phyloP scores from a whole-genome alignment of 2,113 vertebrate genomes.

The Rafetus swinhoei region DNA sequence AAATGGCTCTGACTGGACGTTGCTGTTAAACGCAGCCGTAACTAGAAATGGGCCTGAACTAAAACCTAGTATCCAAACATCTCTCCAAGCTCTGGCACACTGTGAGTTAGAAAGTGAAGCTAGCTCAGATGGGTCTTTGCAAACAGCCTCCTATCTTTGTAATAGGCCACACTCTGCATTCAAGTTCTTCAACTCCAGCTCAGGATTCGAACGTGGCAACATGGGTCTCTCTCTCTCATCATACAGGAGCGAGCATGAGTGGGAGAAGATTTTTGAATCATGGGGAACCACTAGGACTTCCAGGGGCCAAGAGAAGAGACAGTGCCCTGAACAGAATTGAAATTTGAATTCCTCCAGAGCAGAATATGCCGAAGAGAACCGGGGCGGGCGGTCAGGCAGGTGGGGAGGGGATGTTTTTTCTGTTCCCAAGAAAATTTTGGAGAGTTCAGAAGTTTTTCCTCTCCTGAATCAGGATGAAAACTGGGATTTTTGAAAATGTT shows the following conservation, averaged over 20 bases:
- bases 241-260: neutral
- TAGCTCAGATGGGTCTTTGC: too few species aligned
- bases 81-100: neutral
- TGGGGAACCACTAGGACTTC: neutral
- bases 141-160: neutral
- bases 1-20: too few species aligned
- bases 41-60: neutral
- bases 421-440: neutral
- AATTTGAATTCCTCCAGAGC: neutral
- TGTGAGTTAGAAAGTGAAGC: neutral
- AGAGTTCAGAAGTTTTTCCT: neutral
- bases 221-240: neutral
- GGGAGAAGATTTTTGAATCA: neutral
- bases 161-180: neutral
- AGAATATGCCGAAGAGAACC: neutral
- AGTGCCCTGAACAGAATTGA: too few species aligned
- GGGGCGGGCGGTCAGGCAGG: too few species aligned
- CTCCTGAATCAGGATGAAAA: neutral
- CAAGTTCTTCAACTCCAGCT: neutral
- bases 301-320: too few species aligned
- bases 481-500: neutral
- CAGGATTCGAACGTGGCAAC: neutral
- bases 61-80: neutral
- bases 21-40: too few species aligned
- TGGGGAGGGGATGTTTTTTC: neutral